Evolutionary conservation across 2,797 vertebrate species (phyloP).

Genomic region (Spinus olivaceus): DNA sequence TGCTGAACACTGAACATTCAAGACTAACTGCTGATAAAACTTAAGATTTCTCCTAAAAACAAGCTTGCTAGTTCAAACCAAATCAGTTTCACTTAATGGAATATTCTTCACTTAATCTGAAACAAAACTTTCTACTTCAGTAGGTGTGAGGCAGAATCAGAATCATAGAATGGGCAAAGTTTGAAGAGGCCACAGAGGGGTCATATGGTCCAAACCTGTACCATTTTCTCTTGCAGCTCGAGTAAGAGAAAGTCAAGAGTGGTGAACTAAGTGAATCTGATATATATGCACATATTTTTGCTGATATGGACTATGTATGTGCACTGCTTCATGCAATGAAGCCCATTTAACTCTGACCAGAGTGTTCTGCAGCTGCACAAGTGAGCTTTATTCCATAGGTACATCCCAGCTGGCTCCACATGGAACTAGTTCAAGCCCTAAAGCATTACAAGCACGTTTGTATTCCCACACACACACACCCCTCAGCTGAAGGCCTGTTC

Average conservation of each 20-base stretch:
- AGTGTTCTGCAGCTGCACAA: neutral
- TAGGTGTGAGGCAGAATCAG: neutral
- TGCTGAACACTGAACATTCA: neutral
- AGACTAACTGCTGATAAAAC: neutral
- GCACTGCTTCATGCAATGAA: neutral
- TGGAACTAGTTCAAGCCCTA: neutral
- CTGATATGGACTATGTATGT: neutral
- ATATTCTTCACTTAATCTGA: neutral
- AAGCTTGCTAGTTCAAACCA: neutral
- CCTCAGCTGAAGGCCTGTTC: neutral
- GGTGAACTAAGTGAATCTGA: neutral
- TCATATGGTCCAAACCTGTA: neutral
- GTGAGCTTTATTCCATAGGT: neutral
- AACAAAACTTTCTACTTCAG: neutral
- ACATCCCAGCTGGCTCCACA: neutral
- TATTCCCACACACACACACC: accelerated
- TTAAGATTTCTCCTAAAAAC: neutral
- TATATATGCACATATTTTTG: neutral
- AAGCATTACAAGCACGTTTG: neutral
- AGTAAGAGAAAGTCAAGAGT: neutral
- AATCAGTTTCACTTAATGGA: neutral
- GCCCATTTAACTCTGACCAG: neutral
- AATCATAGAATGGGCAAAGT: neutral
- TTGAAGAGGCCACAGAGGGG: neutral
- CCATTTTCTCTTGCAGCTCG: neutral